Conservation (phyloP, 2,888 invertebrate species). For the Epinotia demarniana region DNA sequence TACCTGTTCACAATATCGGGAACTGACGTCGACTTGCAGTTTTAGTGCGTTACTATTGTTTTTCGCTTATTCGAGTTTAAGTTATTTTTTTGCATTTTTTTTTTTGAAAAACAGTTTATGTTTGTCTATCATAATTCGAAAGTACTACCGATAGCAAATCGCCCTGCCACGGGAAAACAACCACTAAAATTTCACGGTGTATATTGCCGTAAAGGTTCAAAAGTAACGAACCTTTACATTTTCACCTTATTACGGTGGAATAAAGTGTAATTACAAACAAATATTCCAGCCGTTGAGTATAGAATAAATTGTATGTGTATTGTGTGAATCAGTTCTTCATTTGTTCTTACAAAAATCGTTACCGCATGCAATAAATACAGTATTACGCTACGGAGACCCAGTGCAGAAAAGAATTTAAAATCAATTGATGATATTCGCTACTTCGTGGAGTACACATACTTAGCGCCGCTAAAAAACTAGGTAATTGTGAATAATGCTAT, state of each 20-base stretch:
- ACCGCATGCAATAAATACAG: constrained; percentile 68
- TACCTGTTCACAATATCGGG: no score
- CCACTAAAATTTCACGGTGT: no score
- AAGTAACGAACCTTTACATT: no score
- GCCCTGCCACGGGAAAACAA: no score
- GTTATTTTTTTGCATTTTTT: no score
- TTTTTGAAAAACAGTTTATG: no score
- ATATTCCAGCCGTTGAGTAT: neutral
- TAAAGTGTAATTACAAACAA: neutral
- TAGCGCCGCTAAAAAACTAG: constrained; percentile 16
- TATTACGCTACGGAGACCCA: constrained; percentile 54
- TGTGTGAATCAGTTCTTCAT: neutral
- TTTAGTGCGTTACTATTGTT: no score
- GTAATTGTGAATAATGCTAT: constrained; percentile 39
- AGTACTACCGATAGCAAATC: no score
- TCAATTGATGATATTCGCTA: constrained; percentile 59
- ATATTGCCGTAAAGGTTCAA: no score
- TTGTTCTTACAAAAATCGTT: constrained; percentile 48
- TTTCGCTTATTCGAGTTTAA: no score
- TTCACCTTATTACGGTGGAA: neutral
- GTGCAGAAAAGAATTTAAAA: constrained; percentile 58
- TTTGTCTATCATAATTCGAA: no score
- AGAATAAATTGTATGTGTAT: neutral
- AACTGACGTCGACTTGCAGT: no score
- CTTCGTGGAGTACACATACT: constrained; percentile 60